Evolutionary conservation across 2,797 vertebrate species (phyloP).

Genomic region (Schizothorax lantsangensis): DNA sequence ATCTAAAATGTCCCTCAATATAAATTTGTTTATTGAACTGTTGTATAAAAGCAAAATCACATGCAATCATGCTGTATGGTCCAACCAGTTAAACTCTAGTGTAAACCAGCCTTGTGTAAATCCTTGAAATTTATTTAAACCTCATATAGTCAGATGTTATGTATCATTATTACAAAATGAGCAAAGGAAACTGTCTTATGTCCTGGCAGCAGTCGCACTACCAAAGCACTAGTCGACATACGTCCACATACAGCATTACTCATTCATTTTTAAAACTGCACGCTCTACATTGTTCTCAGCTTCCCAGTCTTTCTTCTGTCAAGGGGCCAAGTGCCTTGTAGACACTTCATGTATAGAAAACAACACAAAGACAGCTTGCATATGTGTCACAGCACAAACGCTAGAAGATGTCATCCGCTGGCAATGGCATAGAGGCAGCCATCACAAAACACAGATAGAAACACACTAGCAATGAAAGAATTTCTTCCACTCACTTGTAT

Average conservation of each 20-base stretch:
- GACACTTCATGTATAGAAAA: conserved; percentile 26
- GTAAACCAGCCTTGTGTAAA: background rate
- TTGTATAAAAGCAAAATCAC: background rate
- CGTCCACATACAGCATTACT: conserved; percentile 10
- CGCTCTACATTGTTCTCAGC: background rate
- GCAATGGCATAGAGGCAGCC: conserved; percentile 6
- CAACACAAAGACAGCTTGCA: conserved; percentile 27
- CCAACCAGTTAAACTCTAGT: background rate
- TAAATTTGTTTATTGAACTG: background rate
- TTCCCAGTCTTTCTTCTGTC: conserved; percentile 15
- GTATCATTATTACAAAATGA: conserved; percentile 6
- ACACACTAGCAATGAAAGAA: background rate
- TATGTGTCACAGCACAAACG: conserved; percentile 21
- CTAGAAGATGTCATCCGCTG: conserved; percentile 12
- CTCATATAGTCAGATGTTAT: background rate
- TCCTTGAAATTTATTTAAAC: background rate
- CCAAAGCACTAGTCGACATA: background rate
- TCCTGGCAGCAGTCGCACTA: conserved; percentile 1
- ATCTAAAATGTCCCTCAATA: background rate
- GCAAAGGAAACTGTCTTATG: background rate
- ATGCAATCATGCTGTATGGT: background rate
- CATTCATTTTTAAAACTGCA: conserved; percentile 9
- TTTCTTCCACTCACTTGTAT: background rate
- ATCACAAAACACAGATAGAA: conserved; percentile 25
- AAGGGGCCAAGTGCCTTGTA: conserved; percentile 21